These are phyloP conservation scores for Linnaemya tessellans DNA, from an alignment of 2,888 invertebrate genomes.

Conservation along the genomic window DNA sequence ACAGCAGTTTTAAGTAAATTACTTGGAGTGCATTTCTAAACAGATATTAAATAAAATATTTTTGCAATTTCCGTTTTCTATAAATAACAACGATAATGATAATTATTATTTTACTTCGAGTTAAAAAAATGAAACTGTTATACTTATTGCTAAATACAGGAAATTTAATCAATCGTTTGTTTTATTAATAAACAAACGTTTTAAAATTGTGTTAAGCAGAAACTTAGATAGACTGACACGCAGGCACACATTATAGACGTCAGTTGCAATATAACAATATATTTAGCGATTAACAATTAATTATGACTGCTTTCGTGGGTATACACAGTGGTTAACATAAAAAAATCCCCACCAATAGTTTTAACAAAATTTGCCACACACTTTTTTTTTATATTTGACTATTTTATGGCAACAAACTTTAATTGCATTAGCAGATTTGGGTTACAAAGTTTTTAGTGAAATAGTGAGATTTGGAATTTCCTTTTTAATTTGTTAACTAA, in stretches of 20 bases:
- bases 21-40: background rate
- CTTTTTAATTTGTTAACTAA: constrained; percentile 7
- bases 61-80: constrained; percentile 17
- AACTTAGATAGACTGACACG: background rate
- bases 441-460: constrained; percentile 30
- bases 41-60: background rate
- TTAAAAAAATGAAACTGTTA: background rate
- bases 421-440: constrained; percentile 4
- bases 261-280: background rate
- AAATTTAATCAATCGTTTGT: constrained; percentile 54
- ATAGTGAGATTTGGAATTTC: constrained; percentile 7
- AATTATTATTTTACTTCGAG: background rate
- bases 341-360: background rate
- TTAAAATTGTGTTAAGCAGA: background rate
- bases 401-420: constrained; percentile 20
- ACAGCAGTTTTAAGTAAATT: background rate
- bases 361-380: background rate
- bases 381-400: background rate
- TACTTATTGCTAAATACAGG: constrained; percentile 48
- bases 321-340: background rate
- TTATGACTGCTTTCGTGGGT: constrained; percentile 4
- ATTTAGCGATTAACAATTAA: constrained; percentile 45
- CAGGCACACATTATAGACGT: background rate
- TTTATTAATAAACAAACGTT: constrained; percentile 3
- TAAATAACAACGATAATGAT: background rate